Evolutionary conservation across 2,888 invertebrate genomes (phyloP), one percentile per base, ranked within the genome.

Genomic region (Troglohyphantes excavatus): DNA sequence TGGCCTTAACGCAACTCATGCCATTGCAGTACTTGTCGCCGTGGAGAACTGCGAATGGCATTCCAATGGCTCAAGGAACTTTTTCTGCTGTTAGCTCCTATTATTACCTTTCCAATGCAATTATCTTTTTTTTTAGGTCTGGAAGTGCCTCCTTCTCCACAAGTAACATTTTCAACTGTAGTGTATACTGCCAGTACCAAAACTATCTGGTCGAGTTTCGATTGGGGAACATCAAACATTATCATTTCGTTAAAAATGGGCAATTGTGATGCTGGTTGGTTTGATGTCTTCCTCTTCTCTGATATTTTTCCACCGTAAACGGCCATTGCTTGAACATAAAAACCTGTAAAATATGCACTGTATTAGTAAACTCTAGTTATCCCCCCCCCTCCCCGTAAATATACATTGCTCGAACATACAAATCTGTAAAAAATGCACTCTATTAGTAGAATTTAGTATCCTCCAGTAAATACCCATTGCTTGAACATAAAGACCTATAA

Each of bases 201-300:
- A 5, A 79, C 67, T 2, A 90, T 27, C 11, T 75, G 43, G n/a
- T 84, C 85, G 19, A 90, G 73, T 26, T 90, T 90, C 9, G 90
- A 67, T 39, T 59, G 61, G 0, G 90, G 90, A 19, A 85, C 85
- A 33, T 90, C 90, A 67, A 90, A 90, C 90, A 90, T 90, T 11
- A 90, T 39, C 90, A 90, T 90, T 75, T 90, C 90, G 9, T 90
- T 90, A 23, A 90, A 90, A 9, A 90, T 73, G n/a, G 90, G 90
- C 63, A 75, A 79, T 21, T 84, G 43, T 1, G 79, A 79, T 9
- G 70, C 79, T n/a, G 90, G 53, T 65, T 67, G 67, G 19, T 43
- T 59, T 5, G 84, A 85, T n/a, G 90, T 90, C 61, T 90, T 90
- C 17, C 82, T 72, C 39, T 65, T 85, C 27, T 90, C 85, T 53